Evolutionary conservation across 2,888 invertebrate species (phyloP).

Genomic region (Brenthis daphne): DNA sequence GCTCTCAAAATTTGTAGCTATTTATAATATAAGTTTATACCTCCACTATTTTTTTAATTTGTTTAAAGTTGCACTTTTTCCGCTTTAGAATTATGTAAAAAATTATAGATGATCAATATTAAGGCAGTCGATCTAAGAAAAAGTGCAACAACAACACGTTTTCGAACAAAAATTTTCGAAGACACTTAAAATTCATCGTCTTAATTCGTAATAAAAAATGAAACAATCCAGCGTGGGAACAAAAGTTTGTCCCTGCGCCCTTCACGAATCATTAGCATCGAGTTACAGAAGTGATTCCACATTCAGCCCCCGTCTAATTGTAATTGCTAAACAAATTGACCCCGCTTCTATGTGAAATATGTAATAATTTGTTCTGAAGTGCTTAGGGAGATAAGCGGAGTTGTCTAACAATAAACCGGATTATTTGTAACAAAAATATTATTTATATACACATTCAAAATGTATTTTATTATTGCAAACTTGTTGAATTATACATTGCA

Average conservation of each 20-base stretch:
- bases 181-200: conserved; percentile 32
- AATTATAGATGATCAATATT: too few relatives aligned
- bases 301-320: conserved; percentile 50
- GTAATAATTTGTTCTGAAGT: conserved; percentile 43
- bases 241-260: conserved; percentile 47
- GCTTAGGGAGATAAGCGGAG: conserved; percentile 28
- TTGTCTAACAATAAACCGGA: neutral
- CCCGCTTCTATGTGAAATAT: conserved; percentile 44
- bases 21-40: too few relatives aligned
- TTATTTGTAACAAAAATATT: neutral
- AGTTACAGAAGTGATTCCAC: conserved; percentile 45
- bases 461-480: too few relatives aligned
- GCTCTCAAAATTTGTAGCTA: too few relatives aligned
- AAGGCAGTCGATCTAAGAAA: too few relatives aligned
- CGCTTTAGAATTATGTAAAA: too few relatives aligned
- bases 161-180: neutral
- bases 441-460: too few relatives aligned
- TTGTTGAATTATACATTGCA: too few relatives aligned
- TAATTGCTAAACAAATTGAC: conserved; percentile 59
- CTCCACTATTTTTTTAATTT: too few relatives aligned
- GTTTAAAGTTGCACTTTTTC: too few relatives aligned
- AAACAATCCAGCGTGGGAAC: conserved; percentile 58
- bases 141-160: too few relatives aligned
- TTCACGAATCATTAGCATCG: conserved; percentile 51
- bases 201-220: conserved; percentile 19